phyloP scores from a whole-genome alignment of 92 coral and sea anemone species.

The Porites cylindrica region DNA sequence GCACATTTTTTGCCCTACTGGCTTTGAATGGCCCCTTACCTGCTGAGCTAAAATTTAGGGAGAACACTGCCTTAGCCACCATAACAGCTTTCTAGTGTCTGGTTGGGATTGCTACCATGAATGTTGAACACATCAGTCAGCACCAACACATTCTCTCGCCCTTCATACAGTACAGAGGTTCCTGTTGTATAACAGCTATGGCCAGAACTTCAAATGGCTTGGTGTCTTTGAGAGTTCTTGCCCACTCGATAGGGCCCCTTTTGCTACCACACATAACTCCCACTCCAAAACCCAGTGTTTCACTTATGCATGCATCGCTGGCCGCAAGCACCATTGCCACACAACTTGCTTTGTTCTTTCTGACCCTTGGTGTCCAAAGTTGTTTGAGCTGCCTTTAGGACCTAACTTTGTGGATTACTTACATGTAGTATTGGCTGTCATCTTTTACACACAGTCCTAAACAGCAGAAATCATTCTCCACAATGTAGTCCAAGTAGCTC shows the following conservation, averaged over 20 bases:
- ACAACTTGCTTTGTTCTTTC: constrained; percentile 63
- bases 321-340: constrained; percentile 67
- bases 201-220: constrained; percentile 69
- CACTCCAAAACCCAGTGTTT: constrained; percentile 60
- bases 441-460: constrained; percentile 27
- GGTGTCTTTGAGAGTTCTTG: constrained; percentile 57
- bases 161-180: constrained; percentile 56
- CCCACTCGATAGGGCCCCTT: constrained; percentile 56
- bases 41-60: too few relatives aligned
- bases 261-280: constrained; percentile 60
- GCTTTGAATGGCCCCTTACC: too few relatives aligned
- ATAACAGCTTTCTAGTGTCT: constrained; percentile 57
- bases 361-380: constrained; percentile 70
- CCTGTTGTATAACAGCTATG: constrained; percentile 59
- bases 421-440: neutral
- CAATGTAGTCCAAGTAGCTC: constrained; percentile 18
- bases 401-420: constrained; percentile 16
- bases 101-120: constrained; percentile 60
- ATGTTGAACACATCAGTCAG: constrained; percentile 68
- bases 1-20: too few relatives aligned
- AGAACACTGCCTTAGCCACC: neutral
- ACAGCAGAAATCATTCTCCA: constrained; percentile 49
- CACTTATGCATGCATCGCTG: constrained; percentile 61
- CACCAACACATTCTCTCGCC: constrained; percentile 61
- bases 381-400: constrained; percentile 48